Percentiles rank a stretch among this genome's conserved stretches.
These are phyloP conservation scores for Venusia cambrica DNA, from an alignment of 2,888 invertebrate genomes.

Conservation along the genomic window DNA sequence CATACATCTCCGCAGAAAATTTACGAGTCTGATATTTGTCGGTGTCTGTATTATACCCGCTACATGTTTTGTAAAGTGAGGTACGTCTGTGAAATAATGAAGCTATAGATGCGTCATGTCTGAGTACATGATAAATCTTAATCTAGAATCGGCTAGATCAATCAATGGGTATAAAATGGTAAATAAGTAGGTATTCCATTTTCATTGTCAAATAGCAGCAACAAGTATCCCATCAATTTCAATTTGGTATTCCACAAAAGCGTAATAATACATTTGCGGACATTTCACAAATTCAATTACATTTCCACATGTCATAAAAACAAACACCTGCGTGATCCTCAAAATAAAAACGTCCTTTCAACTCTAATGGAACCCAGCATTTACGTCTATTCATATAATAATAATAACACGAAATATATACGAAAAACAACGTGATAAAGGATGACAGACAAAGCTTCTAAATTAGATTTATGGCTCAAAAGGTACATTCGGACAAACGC, in stretches of 20 bases:
- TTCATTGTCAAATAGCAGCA: not conserved
- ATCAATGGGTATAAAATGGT: too few relatives aligned
- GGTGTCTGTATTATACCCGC: conserved; percentile 6
- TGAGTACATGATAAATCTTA: too few relatives aligned
- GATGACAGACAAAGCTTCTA: conserved; percentile 34
- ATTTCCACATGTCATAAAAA: conserved; percentile 6
- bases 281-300: conserved; percentile 13
- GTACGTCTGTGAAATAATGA: too few relatives aligned
- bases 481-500: conserved; percentile 25
- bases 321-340: conserved; percentile 10
- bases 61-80: too few relatives aligned
- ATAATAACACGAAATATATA: conserved; percentile 26
- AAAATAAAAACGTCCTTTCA: conserved; percentile 12
- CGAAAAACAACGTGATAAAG: conserved; percentile 32
- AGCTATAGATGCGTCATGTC: too few relatives aligned
- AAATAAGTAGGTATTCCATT: too few relatives aligned
- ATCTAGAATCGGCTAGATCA: too few relatives aligned
- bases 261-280: conserved; percentile 2
- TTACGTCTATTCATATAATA: conserved; percentile 22
- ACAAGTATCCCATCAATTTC: conserved; percentile 6
- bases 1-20: conserved; percentile 32
- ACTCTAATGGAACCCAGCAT: conserved; percentile 22
- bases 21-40: conserved; percentile 26
- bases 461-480: conserved; percentile 38
- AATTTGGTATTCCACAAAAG: conserved; percentile 1